A percentile compares a stretch with the other conserved stretches of the same genome.
Conservation (phyloP, 1,140 invertebrate species). For the Anoplolepis gracilipes region DNA sequence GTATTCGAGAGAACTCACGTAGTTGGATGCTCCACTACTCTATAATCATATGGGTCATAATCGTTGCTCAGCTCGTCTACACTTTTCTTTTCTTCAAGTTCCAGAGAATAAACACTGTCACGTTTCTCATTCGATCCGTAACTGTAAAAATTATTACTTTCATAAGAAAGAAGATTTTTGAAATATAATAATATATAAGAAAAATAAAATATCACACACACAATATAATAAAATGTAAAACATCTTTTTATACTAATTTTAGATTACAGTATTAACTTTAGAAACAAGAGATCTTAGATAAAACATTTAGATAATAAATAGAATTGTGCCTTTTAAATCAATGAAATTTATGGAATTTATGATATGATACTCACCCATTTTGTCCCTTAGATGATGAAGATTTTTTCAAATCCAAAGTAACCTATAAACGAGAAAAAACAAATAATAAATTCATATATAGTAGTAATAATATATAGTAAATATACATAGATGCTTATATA, state of each 20-base stretch:
- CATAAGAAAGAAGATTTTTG: conserved; percentile 3
- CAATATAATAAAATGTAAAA: not conserved
- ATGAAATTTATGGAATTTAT: not conserved
- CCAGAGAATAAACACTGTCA: conserved; percentile 80
- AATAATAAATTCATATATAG: not conserved
- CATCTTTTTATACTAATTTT: not conserved
- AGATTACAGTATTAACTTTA: not conserved
- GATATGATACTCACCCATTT: conserved; percentile 50
- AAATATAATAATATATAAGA: conserved; percentile 4
- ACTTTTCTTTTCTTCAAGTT: conserved; percentile 84
- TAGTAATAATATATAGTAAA: not conserved
- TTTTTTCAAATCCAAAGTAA: conserved; percentile 72
- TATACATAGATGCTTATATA: too few species aligned
- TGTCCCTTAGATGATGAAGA: conserved; percentile 51
- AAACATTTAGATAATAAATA: not conserved
- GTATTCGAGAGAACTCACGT: conserved; percentile 87
- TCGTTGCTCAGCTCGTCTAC: conserved; percentile 83
- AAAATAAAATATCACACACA: not conserved
- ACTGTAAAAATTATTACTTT: conserved; percentile 59
- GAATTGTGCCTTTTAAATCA: not conserved
- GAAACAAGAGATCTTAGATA: not conserved
- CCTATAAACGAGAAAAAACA: conserved; percentile 69
- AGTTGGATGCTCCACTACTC: conserved; percentile 90
- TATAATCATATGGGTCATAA: conserved; percentile 89
- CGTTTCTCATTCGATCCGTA: conserved; percentile 71